These are phyloP conservation scores for Melipona bicolor DNA, from an alignment of 2,888 invertebrate species.

Conservation along the genomic window DNA sequence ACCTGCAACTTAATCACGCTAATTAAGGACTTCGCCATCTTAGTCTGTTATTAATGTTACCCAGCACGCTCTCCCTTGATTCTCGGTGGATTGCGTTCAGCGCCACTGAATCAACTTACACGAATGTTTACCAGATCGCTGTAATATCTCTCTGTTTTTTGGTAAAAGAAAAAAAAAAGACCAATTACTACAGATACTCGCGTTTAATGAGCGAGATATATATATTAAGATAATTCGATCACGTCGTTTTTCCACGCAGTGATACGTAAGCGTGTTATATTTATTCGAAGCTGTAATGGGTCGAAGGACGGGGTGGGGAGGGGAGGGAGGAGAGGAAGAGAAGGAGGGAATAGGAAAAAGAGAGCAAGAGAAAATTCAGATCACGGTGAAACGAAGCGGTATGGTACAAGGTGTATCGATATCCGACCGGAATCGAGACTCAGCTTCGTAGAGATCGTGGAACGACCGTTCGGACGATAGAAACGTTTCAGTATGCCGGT, in stretches of 20 bases:
- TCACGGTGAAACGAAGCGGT: constrained; percentile 10
- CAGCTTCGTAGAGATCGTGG: constrained; percentile 1
- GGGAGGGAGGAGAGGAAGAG: no score
- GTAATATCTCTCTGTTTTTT: background rate
- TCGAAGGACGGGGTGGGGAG: no score
- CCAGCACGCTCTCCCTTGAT: constrained; percentile 37
- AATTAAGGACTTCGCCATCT: constrained; percentile 64
- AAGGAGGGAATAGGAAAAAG: background rate
- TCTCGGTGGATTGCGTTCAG: constrained; percentile 34
- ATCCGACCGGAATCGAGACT: constrained; percentile 11
- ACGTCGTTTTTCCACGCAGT: background rate
- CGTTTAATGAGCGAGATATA: background rate
- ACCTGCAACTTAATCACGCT: constrained; percentile 63
- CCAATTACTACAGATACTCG: no score
- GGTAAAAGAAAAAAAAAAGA: background rate
- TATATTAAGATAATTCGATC: background rate
- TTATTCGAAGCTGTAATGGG: background rate
- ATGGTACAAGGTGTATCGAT: constrained; percentile 30
- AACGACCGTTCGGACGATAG: constrained; percentile 20
- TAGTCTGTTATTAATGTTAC: constrained; percentile 60
- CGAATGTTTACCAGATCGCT: constrained; percentile 18
- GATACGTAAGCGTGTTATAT: background rate
- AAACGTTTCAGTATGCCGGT: constrained; percentile 43
- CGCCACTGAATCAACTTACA: constrained; percentile 45
- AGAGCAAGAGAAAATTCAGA: background rate